A percentile compares a stretch with the other conserved stretches of the same genome.
phyloP scores from a whole-genome alignment of 2,113 vertebrate genomes.

The Corythoichthys haematopterus region DNA sequence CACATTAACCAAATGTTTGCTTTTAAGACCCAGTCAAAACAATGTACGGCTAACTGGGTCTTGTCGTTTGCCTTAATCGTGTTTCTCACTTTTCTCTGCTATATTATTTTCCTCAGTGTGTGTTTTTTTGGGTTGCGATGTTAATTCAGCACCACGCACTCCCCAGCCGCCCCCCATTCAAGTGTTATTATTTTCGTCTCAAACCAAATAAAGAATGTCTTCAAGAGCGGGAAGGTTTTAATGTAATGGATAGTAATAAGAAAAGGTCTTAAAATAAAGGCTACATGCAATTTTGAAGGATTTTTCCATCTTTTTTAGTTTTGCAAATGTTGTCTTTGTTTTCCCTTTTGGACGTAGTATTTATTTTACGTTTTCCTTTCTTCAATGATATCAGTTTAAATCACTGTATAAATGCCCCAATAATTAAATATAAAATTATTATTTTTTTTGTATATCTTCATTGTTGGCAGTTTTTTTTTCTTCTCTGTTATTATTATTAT shows the following conservation, averaged over 20 bases:
- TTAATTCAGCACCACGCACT: not conserved
- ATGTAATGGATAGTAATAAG: constrained; percentile 26
- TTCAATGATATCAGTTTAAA: constrained; percentile 69
- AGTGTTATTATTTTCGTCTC: constrained; percentile 35
- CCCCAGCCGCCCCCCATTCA: constrained; percentile 4
- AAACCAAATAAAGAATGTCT: constrained; percentile 69
- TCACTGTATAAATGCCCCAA: constrained; percentile 73
- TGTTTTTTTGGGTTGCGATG: not conserved
- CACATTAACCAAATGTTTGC: constrained; percentile 1
- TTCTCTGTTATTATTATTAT: too few relatives aligned
- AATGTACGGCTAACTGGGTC: constrained; percentile 57
- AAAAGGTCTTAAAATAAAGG: constrained; percentile 53
- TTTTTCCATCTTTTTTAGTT: constrained; percentile 42
- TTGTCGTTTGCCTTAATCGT: constrained; percentile 62
- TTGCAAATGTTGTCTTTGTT: constrained; percentile 48
- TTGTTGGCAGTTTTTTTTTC: constrained; percentile 73
- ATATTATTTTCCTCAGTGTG: too few relatives aligned
- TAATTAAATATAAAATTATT: constrained; percentile 72
- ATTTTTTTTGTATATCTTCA: too few relatives aligned
- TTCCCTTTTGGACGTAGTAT: constrained; percentile 63
- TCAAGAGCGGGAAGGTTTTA: constrained; percentile 55
- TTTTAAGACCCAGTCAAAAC: constrained; percentile 53
- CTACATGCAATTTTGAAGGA: constrained; percentile 57
- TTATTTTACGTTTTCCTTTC: constrained; percentile 55
- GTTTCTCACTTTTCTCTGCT: constrained; percentile 20